Base-by-base conservation (phyloP, 2,113 vertebrate genomes). In the Odontesthes bonariensis region DNA sequence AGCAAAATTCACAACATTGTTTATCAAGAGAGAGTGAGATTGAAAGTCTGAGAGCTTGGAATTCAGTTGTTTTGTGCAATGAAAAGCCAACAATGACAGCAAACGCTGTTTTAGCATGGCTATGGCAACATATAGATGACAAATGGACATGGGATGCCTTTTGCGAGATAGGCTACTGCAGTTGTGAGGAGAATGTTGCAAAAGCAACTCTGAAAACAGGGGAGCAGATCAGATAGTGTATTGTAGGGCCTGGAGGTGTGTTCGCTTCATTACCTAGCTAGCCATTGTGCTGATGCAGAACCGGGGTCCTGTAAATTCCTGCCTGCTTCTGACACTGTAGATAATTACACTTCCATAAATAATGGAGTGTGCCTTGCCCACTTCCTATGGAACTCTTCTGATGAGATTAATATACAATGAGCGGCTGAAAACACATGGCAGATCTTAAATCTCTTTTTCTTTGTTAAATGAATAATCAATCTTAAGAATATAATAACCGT, bases 271-370 rank as follows among this genome's bases (percentile, higher is more conserved):
- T 92, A 92, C 85, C 75, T 83, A 82, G 84, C 78, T 76, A 74
- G 81, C 86, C 86, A 83, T 92, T 90, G 88, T 93, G 92, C 92
- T 93, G 92, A 91, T 93, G 86, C 88, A 91, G 88, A 92, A 90
- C 86, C 74, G 59, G 80, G 85, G 89, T 91, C 89, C 81, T 90
- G 90, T 90, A 92, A 92, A 93, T 91, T 91, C 75, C 79, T 90
- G 89, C 86, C 87, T 88, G 85, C 88, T 90, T 86, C 85, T 92
- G 91, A 92, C 89, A 90, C 87, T 85, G 80, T 81, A 90, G 91
- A 92, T 92, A 91, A 92, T 92, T 93, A 92, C 89, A 91, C 85
- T 77, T 82, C 86, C 86, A 92, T 91, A 93, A 93, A 93, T 92
- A 92, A 92, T 91, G 88, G 85, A 91, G 83, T 85, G 81, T 83